These are phyloP conservation scores for Buphagus erythrorhynchus DNA, from an alignment of 2,797 vertebrate species.

Conservation along the genomic window DNA sequence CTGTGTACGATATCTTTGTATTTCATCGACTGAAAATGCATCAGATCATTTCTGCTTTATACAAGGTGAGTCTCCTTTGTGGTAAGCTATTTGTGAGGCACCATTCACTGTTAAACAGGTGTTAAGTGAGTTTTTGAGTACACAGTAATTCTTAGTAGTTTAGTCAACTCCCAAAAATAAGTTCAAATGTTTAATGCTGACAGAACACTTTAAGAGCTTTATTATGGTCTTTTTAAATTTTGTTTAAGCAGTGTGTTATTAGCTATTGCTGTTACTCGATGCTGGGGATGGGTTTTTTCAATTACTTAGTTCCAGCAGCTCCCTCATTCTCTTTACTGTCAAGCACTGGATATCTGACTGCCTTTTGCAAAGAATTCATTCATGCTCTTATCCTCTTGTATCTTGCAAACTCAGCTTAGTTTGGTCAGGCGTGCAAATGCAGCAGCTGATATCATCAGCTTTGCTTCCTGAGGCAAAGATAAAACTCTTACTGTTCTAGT, in stretches of 20 bases:
- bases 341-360: background rate
- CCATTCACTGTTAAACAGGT: background rate
- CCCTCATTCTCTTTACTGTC: background rate
- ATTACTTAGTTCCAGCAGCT: background rate
- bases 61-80: conserved; percentile 85
- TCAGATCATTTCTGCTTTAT: conserved; percentile 85
- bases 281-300: background rate
- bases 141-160: background rate
- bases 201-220: background rate
- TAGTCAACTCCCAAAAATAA: background rate
- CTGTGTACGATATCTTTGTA: conserved; percentile 92
- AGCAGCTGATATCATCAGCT: background rate
- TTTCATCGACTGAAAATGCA: conserved; percentile 89
- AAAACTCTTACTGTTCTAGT: background rate
- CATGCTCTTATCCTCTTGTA: background rate
- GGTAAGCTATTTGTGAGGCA: background rate
- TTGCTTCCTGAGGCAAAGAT: background rate
- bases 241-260: background rate
- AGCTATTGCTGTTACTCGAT: background rate
- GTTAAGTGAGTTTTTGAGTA: background rate
- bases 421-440: background rate
- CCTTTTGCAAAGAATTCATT: background rate
- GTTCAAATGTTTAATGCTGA: background rate
- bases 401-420: conserved; percentile 38
- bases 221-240: background rate